Conservation (phyloP, 2,797 vertebrate genomes). For the Hapalemur alaotrensis region DNA sequence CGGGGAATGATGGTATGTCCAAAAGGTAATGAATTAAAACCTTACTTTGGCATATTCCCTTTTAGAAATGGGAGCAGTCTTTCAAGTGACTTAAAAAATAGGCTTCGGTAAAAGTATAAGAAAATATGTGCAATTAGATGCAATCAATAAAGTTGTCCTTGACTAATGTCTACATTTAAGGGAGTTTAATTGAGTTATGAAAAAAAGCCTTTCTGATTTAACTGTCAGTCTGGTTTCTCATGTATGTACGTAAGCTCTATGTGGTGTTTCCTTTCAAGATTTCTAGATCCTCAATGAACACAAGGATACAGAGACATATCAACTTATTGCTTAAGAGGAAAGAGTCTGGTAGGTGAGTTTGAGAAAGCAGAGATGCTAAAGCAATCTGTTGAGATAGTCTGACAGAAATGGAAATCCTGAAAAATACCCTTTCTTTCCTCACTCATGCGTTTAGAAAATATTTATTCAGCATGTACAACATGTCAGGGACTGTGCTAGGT, state of each 20-base stretch:
- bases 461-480: neutral
- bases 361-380: neutral
- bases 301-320: neutral
- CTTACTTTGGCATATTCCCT: conserved; percentile 85
- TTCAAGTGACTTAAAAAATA: conserved; percentile 85
- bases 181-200: conserved; percentile 84
- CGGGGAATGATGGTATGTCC: conserved; percentile 83
- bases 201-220: conserved; percentile 83
- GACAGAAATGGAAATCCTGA: neutral
- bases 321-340: neutral
- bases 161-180: conserved; percentile 85
- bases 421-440: neutral
- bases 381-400: neutral
- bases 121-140: conserved; percentile 86
- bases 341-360: neutral
- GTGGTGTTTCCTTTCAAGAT: neutral
- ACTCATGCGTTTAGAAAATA: neutral
- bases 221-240: conserved; percentile 82
- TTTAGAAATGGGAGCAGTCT: conserved; percentile 86
- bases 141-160: conserved; percentile 86
- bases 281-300: neutral
- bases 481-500: neutral
- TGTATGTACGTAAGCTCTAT: conserved; percentile 32
- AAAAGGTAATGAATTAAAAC: conserved; percentile 90
- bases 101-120: conserved; percentile 83